Percentiles rank a stretch among this genome's conserved stretches.
phyloP scores from a whole-genome alignment of 2,888 invertebrate genomes.

The Eulithis prunata region DNA sequence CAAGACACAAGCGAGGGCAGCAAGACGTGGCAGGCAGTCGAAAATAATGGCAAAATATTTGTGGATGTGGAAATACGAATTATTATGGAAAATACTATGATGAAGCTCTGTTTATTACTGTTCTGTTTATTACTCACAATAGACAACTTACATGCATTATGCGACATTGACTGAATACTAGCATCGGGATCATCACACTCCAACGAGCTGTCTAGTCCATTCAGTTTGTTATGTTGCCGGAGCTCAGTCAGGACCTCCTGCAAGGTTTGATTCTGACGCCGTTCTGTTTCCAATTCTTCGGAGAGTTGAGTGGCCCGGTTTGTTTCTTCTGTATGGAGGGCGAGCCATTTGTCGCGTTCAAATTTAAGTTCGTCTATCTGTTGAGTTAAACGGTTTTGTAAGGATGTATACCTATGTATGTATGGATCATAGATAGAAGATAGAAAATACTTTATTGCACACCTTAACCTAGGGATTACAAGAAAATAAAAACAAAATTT shows the following conservation, averaged over 20 bases:
- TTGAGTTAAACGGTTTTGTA: conserved; percentile 5
- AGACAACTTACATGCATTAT: conserved; percentile 69
- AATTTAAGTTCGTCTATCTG: conserved; percentile 77
- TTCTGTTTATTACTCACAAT: no score
- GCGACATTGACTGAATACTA: conserved; percentile 61
- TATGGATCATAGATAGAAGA: no score
- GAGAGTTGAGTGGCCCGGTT: conserved; percentile 54
- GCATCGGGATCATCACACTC: conserved; percentile 75
- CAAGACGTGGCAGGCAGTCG: no score
- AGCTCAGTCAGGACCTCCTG: conserved; percentile 67
- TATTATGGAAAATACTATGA: no score
- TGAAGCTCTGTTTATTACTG: no score
- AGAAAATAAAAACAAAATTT: no score
- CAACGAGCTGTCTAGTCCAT: conserved; percentile 66
- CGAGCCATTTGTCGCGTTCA: conserved; percentile 70
- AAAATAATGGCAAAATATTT: no score
- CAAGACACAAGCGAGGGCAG: no score
- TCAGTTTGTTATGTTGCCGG: conserved; percentile 64
- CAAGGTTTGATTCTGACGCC: conserved; percentile 54
- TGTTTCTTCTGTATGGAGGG: conserved; percentile 61
- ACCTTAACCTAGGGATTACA: no score
- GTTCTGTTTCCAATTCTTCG: conserved; percentile 65
- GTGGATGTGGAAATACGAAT: no score
- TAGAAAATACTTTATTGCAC: no score
- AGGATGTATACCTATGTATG: not conserved